Base-by-base conservation (phyloP, 2,797 vertebrate species). In the Pteropus rufus region DNA sequence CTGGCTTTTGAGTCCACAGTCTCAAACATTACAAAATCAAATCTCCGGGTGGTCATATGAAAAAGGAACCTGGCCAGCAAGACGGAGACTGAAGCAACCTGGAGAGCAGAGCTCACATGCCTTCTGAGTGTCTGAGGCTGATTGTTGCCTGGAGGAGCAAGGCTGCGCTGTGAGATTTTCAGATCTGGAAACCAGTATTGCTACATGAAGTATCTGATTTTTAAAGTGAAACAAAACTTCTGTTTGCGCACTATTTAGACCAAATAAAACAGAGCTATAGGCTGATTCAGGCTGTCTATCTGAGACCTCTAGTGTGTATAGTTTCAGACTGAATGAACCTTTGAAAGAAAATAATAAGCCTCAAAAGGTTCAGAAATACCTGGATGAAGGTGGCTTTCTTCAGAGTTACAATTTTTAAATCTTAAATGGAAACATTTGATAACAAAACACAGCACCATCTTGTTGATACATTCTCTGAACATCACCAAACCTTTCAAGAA, bases 301-400 rank as follows among this genome's bases (percentile, higher is more conserved):
- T 70, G 69, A 89, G 49, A 82, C 56, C 73, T 64, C 62, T 82
- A 31, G 56, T 79, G 65, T 83, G 41, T 7, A n/a, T n/a, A 24
- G 14, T 80, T 93, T 89, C 31, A 41, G 29, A 60, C 58, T 75
- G 65, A 84, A 86, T 58, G 67, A 52, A 39, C 16, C 62, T 87
- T 91, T 72, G 49, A 80, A 62, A 76, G 18, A 88, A 46, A 92
- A 34, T 79, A 75, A n/a, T 72, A 92, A 86, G 31, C 16, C 26
- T 23, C 93, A 82, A 75, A 90, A 54, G 36, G 34, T 52, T 92
- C 64, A 73, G 64, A 95, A 91, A 67, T 93, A 31, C 60, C 54
- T 73, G 62, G 36, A 29, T 67, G 34, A 87, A 44, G n/a, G 65
- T 49, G 2, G 6, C 15, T 89, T 62, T 41, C 70, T 95, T 89